These are phyloP conservation scores for Rallus crepitans DNA, from an alignment of 2,797 vertebrate genomes.

Conservation along the genomic window DNA sequence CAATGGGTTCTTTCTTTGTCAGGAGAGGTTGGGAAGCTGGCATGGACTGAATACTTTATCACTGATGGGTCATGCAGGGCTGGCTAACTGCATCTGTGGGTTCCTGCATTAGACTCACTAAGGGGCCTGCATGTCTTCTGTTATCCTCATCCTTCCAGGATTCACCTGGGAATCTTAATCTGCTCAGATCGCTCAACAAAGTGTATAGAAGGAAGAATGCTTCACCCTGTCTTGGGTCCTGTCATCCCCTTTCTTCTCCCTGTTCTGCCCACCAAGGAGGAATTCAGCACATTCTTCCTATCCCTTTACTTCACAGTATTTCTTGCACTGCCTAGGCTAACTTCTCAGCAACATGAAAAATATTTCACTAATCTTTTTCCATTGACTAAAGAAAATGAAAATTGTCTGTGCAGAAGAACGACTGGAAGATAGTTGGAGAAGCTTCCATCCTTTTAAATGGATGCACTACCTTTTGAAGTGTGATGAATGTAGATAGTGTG, in stretches of 20 bases:
- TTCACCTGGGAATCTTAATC: not conserved
- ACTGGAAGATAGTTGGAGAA: not conserved
- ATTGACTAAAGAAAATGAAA: not conserved
- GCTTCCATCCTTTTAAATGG: not conserved
- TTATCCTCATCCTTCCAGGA: not conserved
- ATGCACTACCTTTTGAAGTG: not conserved
- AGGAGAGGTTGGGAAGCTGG: not conserved
- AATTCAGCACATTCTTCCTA: not conserved
- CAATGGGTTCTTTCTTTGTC: not conserved
- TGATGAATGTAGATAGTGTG: not conserved
- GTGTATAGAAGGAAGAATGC: not conserved
- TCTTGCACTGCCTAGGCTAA: not conserved
- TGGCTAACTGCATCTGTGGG: not conserved
- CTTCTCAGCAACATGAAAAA: not conserved
- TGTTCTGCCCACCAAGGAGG: not conserved
- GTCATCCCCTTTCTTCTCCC: not conserved
- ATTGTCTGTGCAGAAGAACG: not conserved
- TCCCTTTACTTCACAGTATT: not conserved
- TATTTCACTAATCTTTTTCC: not conserved
- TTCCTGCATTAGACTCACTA: not conserved
- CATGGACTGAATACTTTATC: not conserved
- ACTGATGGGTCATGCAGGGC: not conserved
- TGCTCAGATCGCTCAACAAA: not conserved
- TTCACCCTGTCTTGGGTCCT: not conserved
- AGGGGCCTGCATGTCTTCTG: not conserved